These are phyloP conservation scores for Falco rusticolus DNA, from an alignment of 2,797 vertebrate genomes.

Conservation along the genomic window DNA sequence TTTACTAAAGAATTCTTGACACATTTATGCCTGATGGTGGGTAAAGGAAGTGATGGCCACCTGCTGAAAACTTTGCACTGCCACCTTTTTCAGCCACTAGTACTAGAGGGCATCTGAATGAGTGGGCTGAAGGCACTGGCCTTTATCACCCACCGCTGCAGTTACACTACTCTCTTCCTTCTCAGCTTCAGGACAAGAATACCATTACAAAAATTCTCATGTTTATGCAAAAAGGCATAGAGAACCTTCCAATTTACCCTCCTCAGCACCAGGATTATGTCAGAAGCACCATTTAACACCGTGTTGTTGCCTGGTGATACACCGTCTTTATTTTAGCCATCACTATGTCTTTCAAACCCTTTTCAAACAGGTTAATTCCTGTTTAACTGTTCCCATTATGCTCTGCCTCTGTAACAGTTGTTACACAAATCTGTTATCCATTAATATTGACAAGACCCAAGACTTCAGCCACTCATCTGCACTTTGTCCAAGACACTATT, in stretches of 20 bases:
- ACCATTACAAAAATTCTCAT: neutral
- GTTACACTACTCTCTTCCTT: neutral
- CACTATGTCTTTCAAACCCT: neutral
- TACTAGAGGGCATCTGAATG: neutral
- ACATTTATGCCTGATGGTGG: neutral
- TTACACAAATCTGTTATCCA: neutral
- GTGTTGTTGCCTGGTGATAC: neutral
- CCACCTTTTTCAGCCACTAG: neutral
- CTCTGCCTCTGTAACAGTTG: neutral
- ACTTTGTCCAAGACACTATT: neutral
- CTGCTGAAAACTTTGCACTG: neutral
- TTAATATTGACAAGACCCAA: neutral
- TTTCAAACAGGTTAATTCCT: neutral
- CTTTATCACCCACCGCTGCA: neutral
- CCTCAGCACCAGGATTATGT: neutral
- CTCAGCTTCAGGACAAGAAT: neutral
- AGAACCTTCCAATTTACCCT: neutral
- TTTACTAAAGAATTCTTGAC: neutral
- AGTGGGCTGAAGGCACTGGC: neutral
- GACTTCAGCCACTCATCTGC: neutral
- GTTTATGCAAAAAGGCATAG: neutral
- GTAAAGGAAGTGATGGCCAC: neutral
- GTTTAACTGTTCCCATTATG: neutral
- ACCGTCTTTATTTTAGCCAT: neutral
- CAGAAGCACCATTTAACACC: neutral